Percentiles rank a stretch among this genome's conserved stretches.
phyloP scores from a whole-genome alignment of 1,140 invertebrate species.

The Papilio dardanus region DNA sequence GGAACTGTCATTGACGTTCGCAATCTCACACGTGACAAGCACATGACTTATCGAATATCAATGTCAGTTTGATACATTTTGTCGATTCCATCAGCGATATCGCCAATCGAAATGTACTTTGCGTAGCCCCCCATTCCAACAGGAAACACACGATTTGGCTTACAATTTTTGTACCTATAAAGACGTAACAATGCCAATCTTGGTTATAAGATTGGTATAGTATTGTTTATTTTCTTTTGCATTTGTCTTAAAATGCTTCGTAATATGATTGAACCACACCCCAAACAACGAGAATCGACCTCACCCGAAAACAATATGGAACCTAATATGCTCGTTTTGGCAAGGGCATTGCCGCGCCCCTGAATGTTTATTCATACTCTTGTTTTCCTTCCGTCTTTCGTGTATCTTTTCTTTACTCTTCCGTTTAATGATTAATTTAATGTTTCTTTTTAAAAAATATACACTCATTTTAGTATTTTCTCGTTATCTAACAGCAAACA shows the following conservation, averaged over 20 bases:
- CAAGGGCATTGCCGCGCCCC: neutral
- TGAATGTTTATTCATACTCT: neutral
- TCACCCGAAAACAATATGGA: neutral
- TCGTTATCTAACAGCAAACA: neutral
- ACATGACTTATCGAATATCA: too few species aligned
- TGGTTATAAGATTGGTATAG: neutral
- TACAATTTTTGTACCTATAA: too few species aligned
- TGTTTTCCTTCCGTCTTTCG: neutral
- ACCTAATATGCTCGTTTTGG: neutral
- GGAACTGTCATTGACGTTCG: too few species aligned
- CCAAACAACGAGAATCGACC: neutral
- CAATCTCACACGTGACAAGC: too few species aligned
- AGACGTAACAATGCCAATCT: too few species aligned
- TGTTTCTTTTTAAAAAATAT: neutral
- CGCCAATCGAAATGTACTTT: too few species aligned
- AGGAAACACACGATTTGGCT: too few species aligned
- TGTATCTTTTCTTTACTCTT: neutral
- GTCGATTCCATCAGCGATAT: too few species aligned
- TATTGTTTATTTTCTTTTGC: neutral
- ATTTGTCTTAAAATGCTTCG: neutral
- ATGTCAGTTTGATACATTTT: too few species aligned
- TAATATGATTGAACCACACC: neutral
- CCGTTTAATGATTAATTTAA: neutral
- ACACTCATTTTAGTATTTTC: neutral
- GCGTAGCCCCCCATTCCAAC: too few species aligned